Base-by-base conservation (phyloP, 2,888 invertebrate species). In the Homarus gammarus region DNA sequence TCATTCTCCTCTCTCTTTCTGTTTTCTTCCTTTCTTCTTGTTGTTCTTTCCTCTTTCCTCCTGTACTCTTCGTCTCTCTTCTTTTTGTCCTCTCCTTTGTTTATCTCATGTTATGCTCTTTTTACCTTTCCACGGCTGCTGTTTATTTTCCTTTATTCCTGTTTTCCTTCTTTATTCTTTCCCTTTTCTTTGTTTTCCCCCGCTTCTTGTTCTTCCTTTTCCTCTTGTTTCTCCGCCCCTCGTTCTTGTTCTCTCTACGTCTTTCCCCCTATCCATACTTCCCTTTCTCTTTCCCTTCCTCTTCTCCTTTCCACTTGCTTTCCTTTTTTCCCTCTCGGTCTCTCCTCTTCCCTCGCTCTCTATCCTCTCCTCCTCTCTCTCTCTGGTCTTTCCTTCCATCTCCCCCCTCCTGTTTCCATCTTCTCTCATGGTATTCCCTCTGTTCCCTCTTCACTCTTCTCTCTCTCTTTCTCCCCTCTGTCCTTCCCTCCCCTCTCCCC, bases 1-100 rank as follows among this genome's bases (percentile, higher is more conserved):
- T n/a, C n/a, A n/a, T n/a, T 72, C 72, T 27, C 72, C 18, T 72
- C 36, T 18, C 36, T 27, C 33, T 72, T 72, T 33, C 72, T 72
- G 36, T 33, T 49, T 15, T 15, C 15, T 72, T 72, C 31, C 36
- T 40, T n/a, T 40, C 18, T 18, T 18, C 38, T 38, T 18, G 6
- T 38, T 31, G 3, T 2, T 40, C 18, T 73, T 18, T 73, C 10
- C 22, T n/a, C 18, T 10, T 0, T n/a, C n/a, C n/a, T 18, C 8
- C 18, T 73, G 38, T 73, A 5, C 40, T 18, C 18, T n/a, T 18
- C n/a, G 22, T 40, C 40, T 38, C 73, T 40, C 22, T 18, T 15
- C 5, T 38, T n/a, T 38, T 38, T 18, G 5, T n/a, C n/a, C 40
- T 38, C 73, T 40, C 22, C 18, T 15, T 1, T 38, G 15, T 38